Conservation (phyloP, 2,797 vertebrate genomes). For the Thalassophryne amazonica region DNA sequence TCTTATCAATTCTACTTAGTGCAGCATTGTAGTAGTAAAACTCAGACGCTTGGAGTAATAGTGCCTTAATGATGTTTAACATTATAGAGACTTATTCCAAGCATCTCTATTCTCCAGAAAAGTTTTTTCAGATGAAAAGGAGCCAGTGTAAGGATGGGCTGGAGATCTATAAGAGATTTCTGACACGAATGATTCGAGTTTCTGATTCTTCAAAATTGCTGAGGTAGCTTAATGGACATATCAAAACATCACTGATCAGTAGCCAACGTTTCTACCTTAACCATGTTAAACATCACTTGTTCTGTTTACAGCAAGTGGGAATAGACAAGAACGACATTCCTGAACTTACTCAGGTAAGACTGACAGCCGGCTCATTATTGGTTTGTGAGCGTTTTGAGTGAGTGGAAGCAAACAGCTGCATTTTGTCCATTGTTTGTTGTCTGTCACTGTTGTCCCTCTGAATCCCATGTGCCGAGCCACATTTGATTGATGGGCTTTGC, state of each 20-base stretch:
- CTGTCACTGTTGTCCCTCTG: not conserved
- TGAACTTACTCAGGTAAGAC: conserved; percentile 94
- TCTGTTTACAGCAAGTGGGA: conserved; percentile 90
- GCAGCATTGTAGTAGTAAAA: too few species aligned
- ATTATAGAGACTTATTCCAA: not conserved
- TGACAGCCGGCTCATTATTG: too few species aligned
- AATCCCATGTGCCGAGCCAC: conserved; percentile 7
- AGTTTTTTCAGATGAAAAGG: conserved; percentile 99
- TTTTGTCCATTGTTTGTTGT: not conserved
- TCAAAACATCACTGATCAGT: not conserved
- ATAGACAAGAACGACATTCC: conserved; percentile 99
- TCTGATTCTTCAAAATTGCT: conserved; percentile 99
- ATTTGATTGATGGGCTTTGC: conserved; percentile 55
- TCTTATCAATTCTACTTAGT: too few species aligned
- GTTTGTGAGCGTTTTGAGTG: too few species aligned
- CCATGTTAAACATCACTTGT: not conserved
- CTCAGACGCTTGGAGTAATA: too few species aligned
- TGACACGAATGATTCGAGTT: conserved; percentile 96
- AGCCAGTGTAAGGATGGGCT: conserved; percentile 97
- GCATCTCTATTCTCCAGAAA: conserved; percentile 78
- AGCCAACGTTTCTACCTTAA: not conserved
- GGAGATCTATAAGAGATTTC: conserved; percentile 98
- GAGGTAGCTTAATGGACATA: conserved; percentile 79
- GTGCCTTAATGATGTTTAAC: too few species aligned
- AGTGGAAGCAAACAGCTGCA: not conserved